Base-by-base conservation (phyloP, 1,140 invertebrate genomes). In the Zaprionus davidi region DNA sequence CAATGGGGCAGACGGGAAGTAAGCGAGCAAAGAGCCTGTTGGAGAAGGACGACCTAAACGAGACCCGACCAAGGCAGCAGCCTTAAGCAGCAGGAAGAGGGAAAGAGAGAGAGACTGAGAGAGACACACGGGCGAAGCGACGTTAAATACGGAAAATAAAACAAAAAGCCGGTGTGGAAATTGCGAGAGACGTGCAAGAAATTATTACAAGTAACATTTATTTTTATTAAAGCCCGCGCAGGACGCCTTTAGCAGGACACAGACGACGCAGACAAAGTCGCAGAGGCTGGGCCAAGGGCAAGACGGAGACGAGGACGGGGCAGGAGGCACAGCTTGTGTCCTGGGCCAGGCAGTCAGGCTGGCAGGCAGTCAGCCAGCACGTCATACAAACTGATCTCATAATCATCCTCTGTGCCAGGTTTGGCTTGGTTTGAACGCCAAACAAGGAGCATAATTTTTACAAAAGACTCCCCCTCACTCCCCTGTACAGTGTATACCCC, bases 121-220 rank as follows among this genome's bases (percentile, higher is more conserved):
- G 15, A 15, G 12, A 28, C 9, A 20, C 22, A 76, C 9, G 6
- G 24, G 34, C 1, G 56, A 24, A 59, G 64, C 75, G 81, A 80
- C 67, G 76, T 82, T 82, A 82, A 82, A 86, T 62, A 71, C 57
- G 64, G 34, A 74, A 62, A 71, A 71, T 74, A 80, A 75, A 71
- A 82, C 46, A 78, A 82, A 69, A 68, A 57, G 69, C 17, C 31
- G 65, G 70, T 44, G 83, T 79, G 76, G 49, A 87, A 86, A 87
- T 79, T 87, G 76, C 83, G 24, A 57, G 76, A 77, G 84, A 87
- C 84, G 84, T 87, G 83, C 80, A 78, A 72, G 73, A 87, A 87
- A 86, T 86, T 87, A 86, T 86, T 77, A 87, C 73, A 80, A 83
- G 83, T 78, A 87, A 87, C 84, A 87, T 87, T 88, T 88, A 88